Evolutionary conservation across 2,113 vertebrate species (phyloP), one percentile per base, ranked within the genome.

Genomic region (Oenanthe melanoleuca): DNA sequence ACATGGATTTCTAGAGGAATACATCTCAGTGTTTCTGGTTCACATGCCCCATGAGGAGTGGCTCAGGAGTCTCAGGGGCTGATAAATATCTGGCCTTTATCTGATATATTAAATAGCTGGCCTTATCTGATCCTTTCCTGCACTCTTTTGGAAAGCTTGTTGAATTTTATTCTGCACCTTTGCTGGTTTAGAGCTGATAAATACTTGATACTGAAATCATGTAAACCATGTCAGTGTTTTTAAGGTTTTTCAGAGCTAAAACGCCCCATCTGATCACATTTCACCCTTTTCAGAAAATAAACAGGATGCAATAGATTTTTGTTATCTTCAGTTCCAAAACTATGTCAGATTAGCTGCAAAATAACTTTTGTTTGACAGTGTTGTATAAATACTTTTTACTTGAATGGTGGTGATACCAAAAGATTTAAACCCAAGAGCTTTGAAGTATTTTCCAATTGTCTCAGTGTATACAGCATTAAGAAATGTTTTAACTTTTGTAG

Each of bases 371-470:
- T 92, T 92, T 95, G 83, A 91, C 92, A 92, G 1, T 42, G 80
- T 88, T 94, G 57, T 91, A 78, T 78, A 94, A 93, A 93, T 93
- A 84, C n/a, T 78, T 88, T 77, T 94, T 93, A 49, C 45, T 59
- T 81, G 83, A 81, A 78, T 84, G 40, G 38, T 55, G 6, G n/a
- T 69, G 69, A 81, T 78, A 80, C 69, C n/a, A 56, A 55, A 93
- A 94, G 88, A 47, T 78, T 71, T 78, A 42, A 89, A 89, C 53
- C 28, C n/a, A 47, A 52, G 31, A 45, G 45, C 91, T 97, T 96
- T 95, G 91, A 96, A 95, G 86, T 86, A 6, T 79, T 93, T 86
- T 91, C 89, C 93, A 95, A 56, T 96, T 93, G 79, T 89, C 86
- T 85, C 74, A 86, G 65, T 89, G 28, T 95, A 89, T 71, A 92